Base-by-base conservation (phyloP, 2,797 vertebrate species). In the Paedocypris micromegethes region DNA sequence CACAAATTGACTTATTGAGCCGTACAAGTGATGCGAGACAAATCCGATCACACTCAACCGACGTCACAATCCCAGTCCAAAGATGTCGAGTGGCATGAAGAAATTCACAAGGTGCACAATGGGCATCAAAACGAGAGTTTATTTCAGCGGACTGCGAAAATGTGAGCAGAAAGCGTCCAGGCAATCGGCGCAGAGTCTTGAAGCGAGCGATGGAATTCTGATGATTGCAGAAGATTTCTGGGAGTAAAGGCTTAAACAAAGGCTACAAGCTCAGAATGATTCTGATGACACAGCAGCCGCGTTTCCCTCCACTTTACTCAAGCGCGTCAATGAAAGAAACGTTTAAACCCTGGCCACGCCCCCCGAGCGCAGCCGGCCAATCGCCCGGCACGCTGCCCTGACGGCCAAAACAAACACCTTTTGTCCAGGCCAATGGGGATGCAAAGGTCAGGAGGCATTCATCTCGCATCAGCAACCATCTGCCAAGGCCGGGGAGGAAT, bases 291-390 rank as follows among this genome's bases (percentile, higher is more conserved):
- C 55, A 48, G 65, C 46, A 58, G 48, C 54, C 44, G 65, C 72
- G 54, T 83, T 88, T 88, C 86, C 86, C 86, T 88, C 86, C 83
- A 86, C 83, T 86, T 85, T 83, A 77, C 77, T 82, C 83, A 79
- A 82, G 77, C 85, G 83, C 75, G 77, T 84, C 82, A 68, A 67
- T 70, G 77, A 63, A 79, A 77, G 80, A 58, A 75, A 81, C 80
- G 80, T 88, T 89, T 88, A 79, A 90, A 89, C 83, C 73, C 75
- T 85, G 79, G 84, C 84, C 84, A 86, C 87, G 85, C 89, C 86
- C 84, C 78, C 83, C 82, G 78, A 55, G 73, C 38, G 5, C 8
- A 58, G 7, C 43, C 47, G 79, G 58, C 88, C 88, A 90, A 89
- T 89, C 80, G 63, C 67, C 59, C 52, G 5, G 48, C 68, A 79